phyloP scores from a whole-genome alignment of 2,888 invertebrate species.

The Catocala sponsa region DNA sequence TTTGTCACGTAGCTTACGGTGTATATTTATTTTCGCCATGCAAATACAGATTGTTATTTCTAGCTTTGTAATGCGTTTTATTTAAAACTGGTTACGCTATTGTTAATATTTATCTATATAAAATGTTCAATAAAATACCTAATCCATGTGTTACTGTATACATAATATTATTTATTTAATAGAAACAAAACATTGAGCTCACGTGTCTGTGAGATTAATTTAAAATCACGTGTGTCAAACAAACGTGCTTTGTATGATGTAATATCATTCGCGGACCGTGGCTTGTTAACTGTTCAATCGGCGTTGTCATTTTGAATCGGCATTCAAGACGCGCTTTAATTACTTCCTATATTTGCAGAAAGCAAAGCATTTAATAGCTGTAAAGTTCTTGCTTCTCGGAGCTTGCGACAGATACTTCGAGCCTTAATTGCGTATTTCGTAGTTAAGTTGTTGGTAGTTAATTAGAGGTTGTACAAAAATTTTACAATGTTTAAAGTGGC shows the following conservation, averaged over 20 bases:
- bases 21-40: conserved; percentile 1
- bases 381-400: too few relatives aligned
- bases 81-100: background rate
- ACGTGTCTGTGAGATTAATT: conserved; percentile 5
- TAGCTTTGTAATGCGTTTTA: background rate
- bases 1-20: conserved; percentile 3
- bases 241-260: conserved; percentile 9
- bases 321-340: background rate
- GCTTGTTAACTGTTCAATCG: conserved; percentile 11
- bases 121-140: background rate
- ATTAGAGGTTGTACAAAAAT: too few relatives aligned
- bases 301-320: background rate
- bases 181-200: background rate
- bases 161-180: conserved; percentile 7
- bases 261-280: background rate
- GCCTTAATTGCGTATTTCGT: too few relatives aligned
- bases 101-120: background rate
- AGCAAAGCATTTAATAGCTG: too few relatives aligned
- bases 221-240: conserved; percentile 13
- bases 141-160: conserved; percentile 1
- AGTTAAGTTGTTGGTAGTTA: too few relatives aligned
- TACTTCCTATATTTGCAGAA: background rate
- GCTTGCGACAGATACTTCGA: too few relatives aligned
- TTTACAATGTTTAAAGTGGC: too few relatives aligned
- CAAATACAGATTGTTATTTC: background rate